A percentile compares a stretch with the other conserved stretches of the same genome.
Conservation (phyloP, 2,888 invertebrate genomes). For the Cryptocephalus moraei region DNA sequence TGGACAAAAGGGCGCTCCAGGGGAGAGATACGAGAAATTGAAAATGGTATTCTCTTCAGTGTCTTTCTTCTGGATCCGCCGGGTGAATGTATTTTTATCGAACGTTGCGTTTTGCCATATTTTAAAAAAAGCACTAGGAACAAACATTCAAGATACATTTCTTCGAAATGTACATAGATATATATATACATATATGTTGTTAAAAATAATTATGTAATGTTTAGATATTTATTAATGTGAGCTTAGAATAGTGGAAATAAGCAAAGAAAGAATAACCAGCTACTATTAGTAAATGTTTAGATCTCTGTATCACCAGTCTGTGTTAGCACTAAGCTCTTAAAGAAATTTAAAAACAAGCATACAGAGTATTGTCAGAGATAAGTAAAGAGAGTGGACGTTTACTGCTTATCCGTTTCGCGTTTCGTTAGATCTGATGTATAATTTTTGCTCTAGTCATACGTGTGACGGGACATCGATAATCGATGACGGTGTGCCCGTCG, state of each 20-base stretch:
- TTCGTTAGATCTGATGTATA: slow-evolving; percentile 1
- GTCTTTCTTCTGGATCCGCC: neutral
- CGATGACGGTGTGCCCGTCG: too few relatives aligned
- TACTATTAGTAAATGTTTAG: slow-evolving; percentile 29
- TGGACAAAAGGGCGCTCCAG: too few relatives aligned
- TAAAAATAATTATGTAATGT: slow-evolving; percentile 30
- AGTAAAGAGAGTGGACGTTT: neutral
- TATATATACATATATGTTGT: slow-evolving; percentile 27
- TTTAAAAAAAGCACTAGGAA: slow-evolving; percentile 13
- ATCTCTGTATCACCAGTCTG: slow-evolving; percentile 29
- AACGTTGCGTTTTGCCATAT: slow-evolving; percentile 12
- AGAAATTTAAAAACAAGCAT: slow-evolving; percentile 6
- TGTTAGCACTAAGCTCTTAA: slow-evolving; percentile 27
- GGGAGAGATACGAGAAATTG: too few relatives aligned
- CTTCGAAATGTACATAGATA: slow-evolving; percentile 32
- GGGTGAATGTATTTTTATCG: slow-evolving; percentile 6
- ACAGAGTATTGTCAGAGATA: slow-evolving; percentile 19
- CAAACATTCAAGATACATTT: slow-evolving; percentile 27
- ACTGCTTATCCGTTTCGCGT: too few relatives aligned
- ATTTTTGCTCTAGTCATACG: neutral
- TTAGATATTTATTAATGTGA: slow-evolving; percentile 38
- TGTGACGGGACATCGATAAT: neutral
- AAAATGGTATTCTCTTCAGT: too few relatives aligned
- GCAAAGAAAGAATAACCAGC: slow-evolving; percentile 22
- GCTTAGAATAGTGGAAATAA: slow-evolving; percentile 28